Percentiles rank a stretch among this genome's conserved stretches.
Evolutionary conservation across 2,797 vertebrate genomes (phyloP).

Genomic region (Lepilemur ruficaudatus): DNA sequence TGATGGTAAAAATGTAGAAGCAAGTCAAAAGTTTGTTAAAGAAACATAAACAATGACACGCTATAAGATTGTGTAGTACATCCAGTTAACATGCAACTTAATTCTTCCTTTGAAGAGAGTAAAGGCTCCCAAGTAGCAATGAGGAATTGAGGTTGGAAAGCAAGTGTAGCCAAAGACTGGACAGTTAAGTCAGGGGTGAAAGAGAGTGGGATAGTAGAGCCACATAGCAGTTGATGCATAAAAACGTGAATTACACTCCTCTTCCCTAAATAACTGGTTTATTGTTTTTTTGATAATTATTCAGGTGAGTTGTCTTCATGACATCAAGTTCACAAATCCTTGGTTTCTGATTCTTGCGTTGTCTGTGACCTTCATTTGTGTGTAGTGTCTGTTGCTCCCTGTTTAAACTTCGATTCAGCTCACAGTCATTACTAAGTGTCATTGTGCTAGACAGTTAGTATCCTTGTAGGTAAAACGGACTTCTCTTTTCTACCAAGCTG

Average conservation of each 20-base stretch:
- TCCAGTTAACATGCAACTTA: not conserved
- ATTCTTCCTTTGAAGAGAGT: slow-evolving; percentile 14
- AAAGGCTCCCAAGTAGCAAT: not conserved
- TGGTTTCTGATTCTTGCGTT: not conserved
- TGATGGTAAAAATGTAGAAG: slow-evolving; percentile 53
- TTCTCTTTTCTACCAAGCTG: not conserved
- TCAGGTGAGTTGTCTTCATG: not conserved
- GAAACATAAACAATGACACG: slow-evolving; percentile 3
- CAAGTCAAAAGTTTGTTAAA: slow-evolving; percentile 59
- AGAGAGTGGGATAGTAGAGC: not conserved
- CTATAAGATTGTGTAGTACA: not conserved
- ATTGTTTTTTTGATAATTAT: not conserved
- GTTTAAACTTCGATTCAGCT: not conserved
- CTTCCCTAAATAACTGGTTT: not conserved
- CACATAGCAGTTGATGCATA: not conserved
- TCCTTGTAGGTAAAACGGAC: not conserved
- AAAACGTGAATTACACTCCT: not conserved
- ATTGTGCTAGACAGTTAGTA: not conserved
- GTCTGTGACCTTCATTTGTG: not conserved
- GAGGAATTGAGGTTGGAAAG: not conserved
- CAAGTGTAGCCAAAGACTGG: not conserved
- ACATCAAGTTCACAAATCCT: not conserved
- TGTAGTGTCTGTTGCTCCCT: rapidly evolving
- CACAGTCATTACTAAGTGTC: not conserved
- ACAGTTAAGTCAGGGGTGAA: not conserved